Conservation (phyloP, 2,888 invertebrate genomes). For the Chymomyza fuscimana region DNA sequence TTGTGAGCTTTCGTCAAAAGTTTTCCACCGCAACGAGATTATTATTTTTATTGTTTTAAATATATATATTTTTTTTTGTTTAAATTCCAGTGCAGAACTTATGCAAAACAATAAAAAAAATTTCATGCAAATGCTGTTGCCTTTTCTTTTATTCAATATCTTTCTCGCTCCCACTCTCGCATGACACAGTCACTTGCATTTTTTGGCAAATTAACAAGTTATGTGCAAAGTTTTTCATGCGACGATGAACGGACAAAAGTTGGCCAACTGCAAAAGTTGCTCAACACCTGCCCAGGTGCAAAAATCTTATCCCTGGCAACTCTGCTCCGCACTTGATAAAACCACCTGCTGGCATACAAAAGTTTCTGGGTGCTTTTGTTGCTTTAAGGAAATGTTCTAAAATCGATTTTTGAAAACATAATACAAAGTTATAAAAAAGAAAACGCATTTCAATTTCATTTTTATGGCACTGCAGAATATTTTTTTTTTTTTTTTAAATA, state of each 20-base stretch:
- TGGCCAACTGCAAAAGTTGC: conserved; percentile 59
- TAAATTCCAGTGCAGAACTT: background rate
- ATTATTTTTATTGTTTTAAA: background rate
- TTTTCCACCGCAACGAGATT: too few species aligned
- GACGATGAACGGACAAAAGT: conserved; percentile 43
- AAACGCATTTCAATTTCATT: conserved; percentile 70
- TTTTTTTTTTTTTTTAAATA: conserved; percentile 47
- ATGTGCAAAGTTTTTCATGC: conserved; percentile 62
- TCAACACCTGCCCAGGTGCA: conserved; percentile 18
- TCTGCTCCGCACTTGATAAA: background rate
- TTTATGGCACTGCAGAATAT: conserved; percentile 42
- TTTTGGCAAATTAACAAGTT: conserved; percentile 73
- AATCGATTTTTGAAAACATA: conserved; percentile 46
- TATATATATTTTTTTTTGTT: background rate
- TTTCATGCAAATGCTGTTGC: background rate
- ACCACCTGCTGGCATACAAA: conserved; percentile 16
- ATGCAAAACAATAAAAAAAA: background rate
- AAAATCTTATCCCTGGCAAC: conserved; percentile 6
- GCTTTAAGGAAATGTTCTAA: conserved; percentile 50
- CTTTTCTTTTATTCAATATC: background rate
- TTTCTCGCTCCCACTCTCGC: background rate
- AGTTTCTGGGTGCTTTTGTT: conserved; percentile 2
- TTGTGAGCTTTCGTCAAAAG: too few species aligned
- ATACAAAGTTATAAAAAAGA: conserved; percentile 10
- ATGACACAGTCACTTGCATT: conserved; percentile 33